Percentiles rank a stretch among this genome's conserved stretches.
Evolutionary conservation across 2,888 invertebrate genomes (phyloP).

Genomic region (Agrochola circellaris): DNA sequence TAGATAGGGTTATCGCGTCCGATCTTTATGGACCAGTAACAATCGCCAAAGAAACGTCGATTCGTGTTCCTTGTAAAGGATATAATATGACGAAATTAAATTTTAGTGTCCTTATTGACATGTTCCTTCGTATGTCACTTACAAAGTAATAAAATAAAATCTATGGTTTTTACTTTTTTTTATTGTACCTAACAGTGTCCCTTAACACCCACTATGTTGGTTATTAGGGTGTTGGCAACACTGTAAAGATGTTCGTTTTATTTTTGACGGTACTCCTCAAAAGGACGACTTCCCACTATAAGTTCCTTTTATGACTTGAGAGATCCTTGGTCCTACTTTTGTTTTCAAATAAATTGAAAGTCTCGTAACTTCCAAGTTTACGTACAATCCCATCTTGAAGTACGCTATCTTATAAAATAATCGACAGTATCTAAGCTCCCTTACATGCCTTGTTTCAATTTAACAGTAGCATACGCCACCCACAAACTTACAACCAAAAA

Average conservation of each 20-base stretch:
- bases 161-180: conserved; percentile 51
- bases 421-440: neutral
- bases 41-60: conserved; percentile 78
- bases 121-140: conserved; percentile 66
- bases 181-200: conserved; percentile 46
- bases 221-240: conserved; percentile 66
- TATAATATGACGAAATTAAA: conserved; percentile 83
- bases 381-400: neutral
- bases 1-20: conserved; percentile 82
- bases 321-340: conserved; percentile 7
- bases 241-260: conserved; percentile 54
- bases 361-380: neutral
- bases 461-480: conserved; percentile 32
- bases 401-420: neutral
- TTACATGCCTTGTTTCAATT: conserved; percentile 1
- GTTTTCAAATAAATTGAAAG: neutral
- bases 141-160: conserved; percentile 61
- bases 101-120: conserved; percentile 77
- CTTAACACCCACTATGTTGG: conserved; percentile 63
- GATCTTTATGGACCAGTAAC: conserved; percentile 85
- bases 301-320: conserved; percentile 38
- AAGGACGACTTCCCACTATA: conserved; percentile 35
- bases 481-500: conserved; percentile 39
- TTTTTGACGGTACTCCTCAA: conserved; percentile 50
- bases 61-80: conserved; percentile 77